Conservation (phyloP, 2,888 invertebrate genomes). For the Eupeodes latifasciatus region DNA sequence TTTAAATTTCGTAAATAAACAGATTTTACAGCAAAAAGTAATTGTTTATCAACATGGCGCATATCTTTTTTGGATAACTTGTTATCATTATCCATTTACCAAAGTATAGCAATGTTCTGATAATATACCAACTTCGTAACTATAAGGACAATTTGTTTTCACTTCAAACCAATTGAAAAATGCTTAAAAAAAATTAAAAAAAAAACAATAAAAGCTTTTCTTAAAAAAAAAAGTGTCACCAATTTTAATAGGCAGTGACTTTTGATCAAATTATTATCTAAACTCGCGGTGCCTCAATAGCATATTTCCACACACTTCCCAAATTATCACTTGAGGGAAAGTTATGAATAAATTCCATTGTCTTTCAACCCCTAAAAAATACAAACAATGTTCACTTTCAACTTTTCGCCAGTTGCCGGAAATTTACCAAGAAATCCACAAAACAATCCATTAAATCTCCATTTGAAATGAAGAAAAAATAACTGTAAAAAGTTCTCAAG, state of each 20-base stretch:
- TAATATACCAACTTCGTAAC: too few species aligned
- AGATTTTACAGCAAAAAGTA: too few species aligned
- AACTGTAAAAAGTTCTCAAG: constrained; percentile 61
- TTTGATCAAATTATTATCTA: not conserved
- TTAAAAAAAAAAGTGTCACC: too few species aligned
- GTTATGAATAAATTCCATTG: constrained; percentile 13
- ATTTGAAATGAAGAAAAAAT: constrained; percentile 24
- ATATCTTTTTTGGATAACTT: too few species aligned
- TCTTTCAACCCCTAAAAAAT: constrained; percentile 41
- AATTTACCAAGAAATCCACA: constrained; percentile 20
- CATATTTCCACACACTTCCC: not conserved
- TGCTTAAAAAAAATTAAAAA: too few species aligned
- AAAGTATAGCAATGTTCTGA: too few species aligned
- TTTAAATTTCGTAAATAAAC: too few species aligned
- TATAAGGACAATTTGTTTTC: too few species aligned
- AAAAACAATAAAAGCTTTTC: too few species aligned
- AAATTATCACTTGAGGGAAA: constrained; percentile 1
- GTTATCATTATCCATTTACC: too few species aligned
- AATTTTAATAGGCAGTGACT: not conserved
- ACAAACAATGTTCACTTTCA: constrained; percentile 4
- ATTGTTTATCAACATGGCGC: too few species aligned
- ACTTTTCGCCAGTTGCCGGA: constrained; percentile 51
- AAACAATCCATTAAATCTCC: not conserved
- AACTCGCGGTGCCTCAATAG: not conserved
- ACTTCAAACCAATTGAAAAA: too few species aligned